Evolutionary conservation across 2,113 vertebrate species (phyloP), one percentile per base, ranked within the genome.

Genomic region (Zapus hudsonius): DNA sequence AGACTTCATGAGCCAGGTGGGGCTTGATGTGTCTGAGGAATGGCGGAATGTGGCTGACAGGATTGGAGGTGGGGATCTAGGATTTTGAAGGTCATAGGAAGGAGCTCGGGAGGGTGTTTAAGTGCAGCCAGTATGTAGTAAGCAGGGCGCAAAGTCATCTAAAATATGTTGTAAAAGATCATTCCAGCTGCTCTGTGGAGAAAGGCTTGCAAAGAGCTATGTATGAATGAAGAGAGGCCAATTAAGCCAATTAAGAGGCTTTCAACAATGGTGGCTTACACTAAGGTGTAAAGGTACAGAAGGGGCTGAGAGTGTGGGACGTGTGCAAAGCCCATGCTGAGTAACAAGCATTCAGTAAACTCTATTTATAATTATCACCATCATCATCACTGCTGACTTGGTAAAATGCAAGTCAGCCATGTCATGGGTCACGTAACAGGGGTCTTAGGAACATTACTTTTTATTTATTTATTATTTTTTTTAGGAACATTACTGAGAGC

Each of bases 391-490:
- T 52, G 47, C 27, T 70, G 67, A 59, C 13, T 38, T 90, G 40
- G 29, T 87, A 79, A 96, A 89, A 91, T 86, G 29, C 89, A 89
- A 90, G 47, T 83, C 29, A 87, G 47, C 31, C 78, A 90, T 59
- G 17, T 33, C 84, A 89, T 63, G 23, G 82, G 38, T 25, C 83
- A 44, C 29, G 7, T 73, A 69, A 33, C 9, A 29, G 9, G 52
- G 2, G 10, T 29, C 83, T 81, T 80, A n/a, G n/a, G n/a, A n/a
- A n/a, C n/a, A n/a, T n/a, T n/a, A n/a, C n/a, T n/a, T n/a, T n/a
- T n/a, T n/a, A n/a, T n/a, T n/a, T n/a, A n/a, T n/a, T n/a, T n/a
- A n/a, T n/a, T n/a, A n/a, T n/a, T n/a, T n/a, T n/a, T n/a, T n/a
- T n/a, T n/a, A n/a, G n/a, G n/a, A n/a, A n/a, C 91, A 70, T 89